A percentile compares a stretch with the other conserved stretches of the same genome.
Conservation (phyloP, 2,113 vertebrate genomes). For the Alligator mississippiensis region DNA sequence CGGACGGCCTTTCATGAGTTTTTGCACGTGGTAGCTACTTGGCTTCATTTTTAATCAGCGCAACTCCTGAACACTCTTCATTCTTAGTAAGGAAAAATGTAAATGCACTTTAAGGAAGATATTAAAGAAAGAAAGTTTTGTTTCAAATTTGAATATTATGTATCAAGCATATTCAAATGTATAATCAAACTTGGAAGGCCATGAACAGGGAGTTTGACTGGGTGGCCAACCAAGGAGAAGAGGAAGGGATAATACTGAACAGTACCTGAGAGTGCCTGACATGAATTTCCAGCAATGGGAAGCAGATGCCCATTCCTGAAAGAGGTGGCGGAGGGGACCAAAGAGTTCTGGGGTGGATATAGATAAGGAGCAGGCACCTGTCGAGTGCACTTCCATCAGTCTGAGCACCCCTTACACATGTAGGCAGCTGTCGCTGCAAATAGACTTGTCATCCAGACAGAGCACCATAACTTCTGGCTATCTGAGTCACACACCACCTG, state of each 20-base stretch:
- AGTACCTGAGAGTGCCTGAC: rapidly evolving
- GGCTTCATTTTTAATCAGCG: too few relatives aligned
- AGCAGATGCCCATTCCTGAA: background rate
- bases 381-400: background rate
- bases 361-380: too few relatives aligned
- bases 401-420: background rate
- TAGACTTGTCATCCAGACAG: background rate
- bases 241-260: rapidly evolving
- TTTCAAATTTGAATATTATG: too few relatives aligned
- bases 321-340: background rate
- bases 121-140: too few relatives aligned
- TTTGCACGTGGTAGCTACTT: too few relatives aligned
- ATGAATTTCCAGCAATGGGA: background rate
- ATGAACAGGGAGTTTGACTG: background rate
- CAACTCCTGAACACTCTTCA: too few relatives aligned
- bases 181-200: too few relatives aligned
- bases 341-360: background rate
- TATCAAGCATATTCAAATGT: too few relatives aligned
- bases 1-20: too few relatives aligned
- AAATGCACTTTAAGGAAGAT: too few relatives aligned
- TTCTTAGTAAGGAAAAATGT: too few relatives aligned
- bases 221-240: rapidly evolving
- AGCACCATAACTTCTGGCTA: background rate
- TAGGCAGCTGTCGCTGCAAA: background rate
- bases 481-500: background rate